A percentile compares a stretch with the other conserved stretches of the same genome.
Conservation (phyloP, 2,113 vertebrate species). For the Takifugu bimaculatus region DNA sequence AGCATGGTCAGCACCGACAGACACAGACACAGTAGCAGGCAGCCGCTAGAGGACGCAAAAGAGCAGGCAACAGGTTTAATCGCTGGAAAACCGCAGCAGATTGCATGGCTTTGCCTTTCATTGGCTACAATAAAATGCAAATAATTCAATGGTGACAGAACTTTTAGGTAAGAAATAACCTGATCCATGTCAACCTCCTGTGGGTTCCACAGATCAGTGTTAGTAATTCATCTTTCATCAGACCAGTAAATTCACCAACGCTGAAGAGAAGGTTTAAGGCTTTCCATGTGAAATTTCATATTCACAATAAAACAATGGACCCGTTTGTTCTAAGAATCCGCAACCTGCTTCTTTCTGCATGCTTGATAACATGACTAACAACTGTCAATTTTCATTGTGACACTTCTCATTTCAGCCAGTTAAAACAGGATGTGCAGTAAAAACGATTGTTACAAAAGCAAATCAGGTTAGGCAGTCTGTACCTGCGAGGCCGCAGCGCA, state of each 20-base stretch:
- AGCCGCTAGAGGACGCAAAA: slow-evolving; percentile 60
- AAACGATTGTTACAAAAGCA: not conserved
- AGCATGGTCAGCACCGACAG: slow-evolving; percentile 62
- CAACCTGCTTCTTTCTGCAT: too few species aligned
- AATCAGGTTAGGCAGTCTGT: slow-evolving; percentile 15
- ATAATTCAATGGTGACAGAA: slow-evolving; percentile 41
- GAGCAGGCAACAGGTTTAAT: slow-evolving; percentile 25
- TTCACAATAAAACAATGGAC: not conserved
- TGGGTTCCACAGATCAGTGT: slow-evolving; percentile 12
- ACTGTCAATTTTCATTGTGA: not conserved
- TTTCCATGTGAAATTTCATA: slow-evolving; percentile 13
- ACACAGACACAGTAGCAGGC: slow-evolving; percentile 64
- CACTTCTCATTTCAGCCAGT: not conserved
- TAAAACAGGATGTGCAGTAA: not conserved
- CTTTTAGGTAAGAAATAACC: slow-evolving; percentile 34
- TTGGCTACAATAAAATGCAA: not conserved
- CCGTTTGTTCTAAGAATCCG: not conserved
- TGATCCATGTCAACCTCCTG: not conserved
- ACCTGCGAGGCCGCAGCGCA: slow-evolving; percentile 67
- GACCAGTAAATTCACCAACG: slow-evolving; percentile 19
- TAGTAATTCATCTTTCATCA: slow-evolving; percentile 39
- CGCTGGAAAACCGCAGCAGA: not conserved
- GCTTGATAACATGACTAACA: too few species aligned
- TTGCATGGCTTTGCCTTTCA: not conserved
- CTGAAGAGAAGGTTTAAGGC: not conserved